Base-by-base conservation (phyloP, 2,888 invertebrate species). In the Unio delphinus region DNA sequence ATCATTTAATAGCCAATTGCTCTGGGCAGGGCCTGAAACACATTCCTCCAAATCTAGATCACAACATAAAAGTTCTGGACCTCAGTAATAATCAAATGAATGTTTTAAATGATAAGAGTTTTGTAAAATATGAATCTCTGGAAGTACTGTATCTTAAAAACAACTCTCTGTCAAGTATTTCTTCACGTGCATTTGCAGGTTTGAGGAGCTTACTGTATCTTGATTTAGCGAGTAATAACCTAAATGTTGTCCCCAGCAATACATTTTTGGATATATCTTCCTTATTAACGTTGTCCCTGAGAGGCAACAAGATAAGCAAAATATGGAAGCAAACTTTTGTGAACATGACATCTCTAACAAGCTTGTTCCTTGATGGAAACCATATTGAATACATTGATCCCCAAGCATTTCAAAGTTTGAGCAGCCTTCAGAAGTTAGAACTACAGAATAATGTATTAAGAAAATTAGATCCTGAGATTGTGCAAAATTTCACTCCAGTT, bases 401-500 rank as follows among this genome's bases (percentile, higher is more conserved):
- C 20, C 72, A 78, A 28, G 83, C 83, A 23, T 84, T 86, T 56
- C 68, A 69, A 60, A 81, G 79, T 56, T 70, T 86, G 58, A 63
- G 55, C n/a, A 70, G 76, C 54, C 78, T 86, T 66, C 79, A 80
- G 67, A 71, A 70, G n/a, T 69, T 87, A 61, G 77, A 82, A 58
- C 74, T 87, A 55, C 82, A 85, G 68, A 81, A 86, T 70, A 87
- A 87, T 70, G 78, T 78, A 17, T 72, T 87, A 18, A 68, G 76
- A 55, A 77, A 65, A 20, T 65, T 87, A 11, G 80, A 81, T 20
- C 71, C 75, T 3, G 73, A 80, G 28, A 71, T 77, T 8, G 79
- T 86, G 62, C 72, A 79, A 65, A 74, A 78, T 68, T 80, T 86
- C 67, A 71, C 79, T 8, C 57, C 70, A 1, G 72, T 74, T n/a